Base-by-base conservation (phyloP, 2,888 invertebrate species). In the Brachynemurus nebulosus region DNA sequence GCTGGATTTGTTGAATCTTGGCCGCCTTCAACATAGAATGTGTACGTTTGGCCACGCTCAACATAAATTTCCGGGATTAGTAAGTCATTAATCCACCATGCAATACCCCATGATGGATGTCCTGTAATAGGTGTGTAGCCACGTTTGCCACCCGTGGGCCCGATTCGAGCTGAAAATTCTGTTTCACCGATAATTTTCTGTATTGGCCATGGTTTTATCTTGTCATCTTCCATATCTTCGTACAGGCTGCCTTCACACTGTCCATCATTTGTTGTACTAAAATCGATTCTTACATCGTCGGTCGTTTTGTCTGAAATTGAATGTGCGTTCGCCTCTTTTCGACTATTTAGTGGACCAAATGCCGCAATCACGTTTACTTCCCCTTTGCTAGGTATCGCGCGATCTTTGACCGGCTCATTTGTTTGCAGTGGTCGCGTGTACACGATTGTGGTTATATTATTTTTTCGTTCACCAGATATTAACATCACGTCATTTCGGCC, bases 71-170 rank as follows among this genome's bases (percentile, higher is more conserved):
- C 91, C 0, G 93, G 93, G 51, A 91, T 88, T 16, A 93, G 72
- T 51, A 80, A 70, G 56, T 90, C 90, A 65, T 93, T 91, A 58
- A 93, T 78, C 68, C 89, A 93, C 89, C 89, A 92, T 14, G 88
- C 85, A 50, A 91, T 86, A 45, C 90, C 90, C 86, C 89, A 89
- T 0, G 86, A 83, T 5, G 85, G 80, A 53, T 75, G 72, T 37
- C 86, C 84, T 11, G 90, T 90, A 44, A 86, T 75, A 2, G 82
- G 74, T 0, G 80, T 76, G 63, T 89, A 90, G 1, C 90, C 89
- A 3, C 83, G 67, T 42, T 74, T 73, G 1, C 86, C 86, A 2
- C 85, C 89, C 0, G 86, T 83, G 1, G 90, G 90, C 1, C 91
- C 91, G 53, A 91, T 86, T 55, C 78, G 69, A 0, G 77, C 89